Base-by-base conservation (phyloP, 2,113 vertebrate species). In the Ochotona curzoniae region DNA sequence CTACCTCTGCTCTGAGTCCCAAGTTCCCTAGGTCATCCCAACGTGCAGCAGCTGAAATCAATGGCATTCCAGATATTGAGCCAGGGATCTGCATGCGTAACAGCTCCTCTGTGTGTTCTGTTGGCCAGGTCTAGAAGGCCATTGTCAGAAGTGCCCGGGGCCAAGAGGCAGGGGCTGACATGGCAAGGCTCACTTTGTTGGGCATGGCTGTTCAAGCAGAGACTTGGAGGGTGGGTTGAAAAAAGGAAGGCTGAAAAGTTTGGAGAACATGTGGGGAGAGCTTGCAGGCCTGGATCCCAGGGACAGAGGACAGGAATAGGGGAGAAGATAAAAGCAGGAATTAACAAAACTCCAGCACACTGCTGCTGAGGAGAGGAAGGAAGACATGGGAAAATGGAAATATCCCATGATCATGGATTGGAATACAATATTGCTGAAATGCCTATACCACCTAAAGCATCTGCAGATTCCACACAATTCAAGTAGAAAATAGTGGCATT, bases 21-120 rank as follows among this genome's bases (percentile, higher is more conserved):
- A 12, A 6, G 61, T 7, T 8, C 57, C 73, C 35, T 13, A 12
- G 66, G 60, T 4, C 9, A 23, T 21, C 11, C 32, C 17, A 10
- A 1, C 3, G 13, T 30, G 79, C 35, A 30, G 2, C n/a, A 0
- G 18, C 1, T 0, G 26, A 38, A 26, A 11, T 15, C 2, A 51
- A 26, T 11, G 3, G 3, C 47, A 8, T 25, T 17, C 17, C 21
- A 9, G 38, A 0, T 7, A 7, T 64, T 2, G 49, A 32, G 66
- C 23, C 11, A 28, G 28, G 13, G 17, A 17, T 32, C 92, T 26
- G 26, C 51, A 8, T 20, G 4, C 0, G 0, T 51, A 8, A 38
- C 69, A 17, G 17, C 35, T 21, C 11, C 17, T 66, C 14, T 13
- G 47, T 0, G 0, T 30, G 25, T n/a, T 25, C 38, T 35, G 25